phyloP scores from a whole-genome alignment of 2,888 invertebrate genomes.

The Xestia ashworthii region DNA sequence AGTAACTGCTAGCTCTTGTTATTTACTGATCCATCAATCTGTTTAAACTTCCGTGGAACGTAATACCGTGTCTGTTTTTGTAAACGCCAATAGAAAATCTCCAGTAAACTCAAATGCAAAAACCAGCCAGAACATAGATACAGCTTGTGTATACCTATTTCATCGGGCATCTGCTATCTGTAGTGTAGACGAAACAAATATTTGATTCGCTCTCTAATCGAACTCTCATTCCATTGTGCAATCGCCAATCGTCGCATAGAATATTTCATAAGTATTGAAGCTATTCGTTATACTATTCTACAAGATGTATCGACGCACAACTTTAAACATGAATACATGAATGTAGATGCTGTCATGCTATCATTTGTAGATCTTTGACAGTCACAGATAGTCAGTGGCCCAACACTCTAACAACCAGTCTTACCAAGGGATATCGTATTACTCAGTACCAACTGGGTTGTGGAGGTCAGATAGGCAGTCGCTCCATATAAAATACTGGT shows the following conservation, averaged over 20 bases:
- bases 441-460: too few species aligned
- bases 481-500: too few species aligned
- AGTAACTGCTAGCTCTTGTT: conserved; percentile 8
- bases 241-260: neutral
- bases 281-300: too few species aligned
- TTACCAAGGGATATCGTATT: too few species aligned
- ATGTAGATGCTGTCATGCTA: neutral
- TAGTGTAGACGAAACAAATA: conserved; percentile 32
- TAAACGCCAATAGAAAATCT: conserved; percentile 2
- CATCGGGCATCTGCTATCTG: neutral
- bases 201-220: conserved; percentile 20
- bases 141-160: neutral
- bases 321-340: neutral
- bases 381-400: too few species aligned
- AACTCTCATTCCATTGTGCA: conserved; percentile 11
- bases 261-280: too few species aligned
- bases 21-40: conserved; percentile 2
- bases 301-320: neutral
- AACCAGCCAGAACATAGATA: neutral
- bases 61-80: conserved; percentile 1
- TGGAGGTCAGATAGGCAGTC: too few species aligned
- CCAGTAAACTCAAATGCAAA: neutral
- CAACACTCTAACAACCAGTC: too few species aligned
- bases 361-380: too few species aligned
- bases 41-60: neutral